Base-by-base conservation (phyloP, 2,888 invertebrate species). In the Creontiades dilutus region DNA sequence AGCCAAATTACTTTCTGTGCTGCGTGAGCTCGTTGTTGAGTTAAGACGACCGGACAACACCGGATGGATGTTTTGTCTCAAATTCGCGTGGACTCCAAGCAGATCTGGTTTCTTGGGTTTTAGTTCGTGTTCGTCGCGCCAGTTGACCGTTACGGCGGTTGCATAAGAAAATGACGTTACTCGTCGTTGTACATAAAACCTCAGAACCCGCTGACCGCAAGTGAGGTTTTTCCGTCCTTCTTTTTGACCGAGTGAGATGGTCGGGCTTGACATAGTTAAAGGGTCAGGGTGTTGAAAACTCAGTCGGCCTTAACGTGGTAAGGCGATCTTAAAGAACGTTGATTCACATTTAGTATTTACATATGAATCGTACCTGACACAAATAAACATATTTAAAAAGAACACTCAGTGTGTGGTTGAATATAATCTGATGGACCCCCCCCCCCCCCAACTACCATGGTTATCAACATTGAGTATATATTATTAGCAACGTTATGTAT, bases 201-300 rank as follows among this genome's bases (percentile, higher is more conserved):
- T 78, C 46, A 78, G 47, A 47, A 78, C 19, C 37, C 37, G 78
- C 47, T 78, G 78, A 78, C 78, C 78, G 78, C 78, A 78, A 78
- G 78, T 78, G 78, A 78, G 78, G 78, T 78, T 78, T 46, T 78
- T 46, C n/a, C 78, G 47, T 78, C 78, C 46, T 78, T 78, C 37
- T 78, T 47, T 37, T 46, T 78, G 46, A 78, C 78, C 46, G 14
- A 68, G 11, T 68, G 68, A 68, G 68, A 47, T 78, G 78, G 46
- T 46, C 78, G 78, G 37, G 78, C 78, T 78, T 78, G 78, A 78
- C 78, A 78, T 19, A 78, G 78, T 78, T 78, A 78, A 19, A 47
- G 78, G 78, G 78, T 46, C 78, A 78, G 46, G 78, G 19, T 46
- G 78, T 46, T 78, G 78, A 46, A 78, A 78, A 46, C 78, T 14